Evolutionary conservation across 2,888 invertebrate species (phyloP), one percentile per base, ranked within the genome.

Genomic region (Myopa testacea): DNA sequence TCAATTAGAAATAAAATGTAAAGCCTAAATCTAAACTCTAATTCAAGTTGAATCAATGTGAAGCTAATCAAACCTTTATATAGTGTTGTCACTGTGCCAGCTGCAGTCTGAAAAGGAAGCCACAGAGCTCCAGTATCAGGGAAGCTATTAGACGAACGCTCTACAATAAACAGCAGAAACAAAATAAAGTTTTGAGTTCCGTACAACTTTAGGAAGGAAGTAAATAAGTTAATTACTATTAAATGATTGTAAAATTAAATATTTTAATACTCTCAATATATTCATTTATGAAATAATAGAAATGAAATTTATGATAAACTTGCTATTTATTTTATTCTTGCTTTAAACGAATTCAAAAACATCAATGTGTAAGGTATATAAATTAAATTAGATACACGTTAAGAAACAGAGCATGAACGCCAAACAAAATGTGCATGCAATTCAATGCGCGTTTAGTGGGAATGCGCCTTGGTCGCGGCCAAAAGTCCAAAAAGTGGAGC

Each of bases 41-140:
- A 75, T 67, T 16, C 37, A 16, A 19, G 6, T 45, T 6, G 7
- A 8, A 45, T 45, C 45, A 45, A 45, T 45, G 45, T 45, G 45
- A 45, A 45, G 7, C 16, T 50, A 26, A 19, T 67, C 75, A 75
- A 88, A 94, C 94, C 94, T 93, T 94, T 94, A 88, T 94, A 95
- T 81, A 95, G 90, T 77, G 93, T 91, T 81, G 95, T 94, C 82
- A 94, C 93, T 82, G 94, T 93, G 78, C 94, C 93, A 83, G 94
- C 94, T 84, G 95, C 94, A 84, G 93, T 94, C 90, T 95, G 94
- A 89, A 95, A 95, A 83, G 94, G 94, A 86, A 94, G 88, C 94
- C 94, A 94, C 79, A 93, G 88, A 80, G 93, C 91, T 80, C 92
- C 92, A 82, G 93, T 92, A 84, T 91, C 91, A 68, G 90, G 89